Evolutionary conservation across 23 tunicate genomes (phyloP).

Genomic region (Aplidium turbinatum): DNA sequence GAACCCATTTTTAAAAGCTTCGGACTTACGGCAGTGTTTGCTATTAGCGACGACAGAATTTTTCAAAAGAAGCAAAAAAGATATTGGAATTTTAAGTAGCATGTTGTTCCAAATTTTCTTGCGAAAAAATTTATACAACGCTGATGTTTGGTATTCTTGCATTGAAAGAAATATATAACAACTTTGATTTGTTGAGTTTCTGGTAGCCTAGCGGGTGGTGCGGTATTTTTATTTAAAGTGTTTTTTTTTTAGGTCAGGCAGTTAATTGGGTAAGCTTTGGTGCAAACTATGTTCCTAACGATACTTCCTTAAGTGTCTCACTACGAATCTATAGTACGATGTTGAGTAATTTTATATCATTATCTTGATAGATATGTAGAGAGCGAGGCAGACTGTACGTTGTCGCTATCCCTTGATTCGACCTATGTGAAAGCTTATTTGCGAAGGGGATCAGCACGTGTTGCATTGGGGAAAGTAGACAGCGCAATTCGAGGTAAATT

Average conservation of each 20-base stretch:
- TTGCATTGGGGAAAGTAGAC: conserved; percentile 62
- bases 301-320: too few relatives aligned
- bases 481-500: conserved; percentile 58
- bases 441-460: conserved; percentile 74
- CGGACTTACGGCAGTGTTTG: too few relatives aligned
- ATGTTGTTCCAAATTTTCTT: too few relatives aligned
- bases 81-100: too few relatives aligned
- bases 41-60: too few relatives aligned
- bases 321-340: neutral
- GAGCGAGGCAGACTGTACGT: conserved; percentile 86
- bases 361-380: conserved; percentile 48
- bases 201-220: neutral
- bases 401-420: conserved; percentile 80
- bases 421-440: conserved; percentile 80
- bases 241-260: neutral
- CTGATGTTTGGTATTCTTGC: too few relatives aligned
- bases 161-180: too few relatives aligned
- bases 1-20: too few relatives aligned
- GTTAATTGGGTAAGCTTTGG: neutral
- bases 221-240: neutral
- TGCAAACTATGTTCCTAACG: neutral
- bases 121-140: too few relatives aligned
- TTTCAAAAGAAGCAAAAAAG: too few relatives aligned
- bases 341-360: neutral
- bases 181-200: neutral